Conservation (phyloP, 2,888 invertebrate species). For the Limnephilus marmoratus region DNA sequence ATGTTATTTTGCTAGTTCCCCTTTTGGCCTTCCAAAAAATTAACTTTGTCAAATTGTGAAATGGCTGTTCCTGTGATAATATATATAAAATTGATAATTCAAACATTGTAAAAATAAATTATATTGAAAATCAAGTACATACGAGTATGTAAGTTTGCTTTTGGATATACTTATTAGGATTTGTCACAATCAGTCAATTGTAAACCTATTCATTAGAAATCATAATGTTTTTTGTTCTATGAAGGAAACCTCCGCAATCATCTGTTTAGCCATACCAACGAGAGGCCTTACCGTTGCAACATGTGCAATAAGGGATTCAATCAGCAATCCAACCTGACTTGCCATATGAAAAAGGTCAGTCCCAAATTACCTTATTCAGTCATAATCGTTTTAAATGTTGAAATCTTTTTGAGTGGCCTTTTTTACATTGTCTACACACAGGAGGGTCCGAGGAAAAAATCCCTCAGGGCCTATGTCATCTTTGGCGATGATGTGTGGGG, state of each 20-base stretch:
- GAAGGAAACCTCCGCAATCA: conserved; percentile 87
- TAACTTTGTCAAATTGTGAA: background rate
- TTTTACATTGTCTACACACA: no score
- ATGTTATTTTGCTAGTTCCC: no score
- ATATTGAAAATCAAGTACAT: background rate
- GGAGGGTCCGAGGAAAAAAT: no score
- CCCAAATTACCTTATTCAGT: background rate
- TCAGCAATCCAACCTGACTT: conserved; percentile 88
- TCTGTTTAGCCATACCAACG: conserved; percentile 87
- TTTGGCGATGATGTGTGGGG: no score
- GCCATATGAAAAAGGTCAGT: conserved; percentile 84
- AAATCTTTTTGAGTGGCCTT: no score
- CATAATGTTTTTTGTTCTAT: background rate
- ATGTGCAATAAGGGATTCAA: conserved; percentile 87
- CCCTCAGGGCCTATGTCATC: no score
- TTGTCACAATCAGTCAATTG: no score
- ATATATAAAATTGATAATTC: background rate
- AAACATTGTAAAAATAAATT: background rate
- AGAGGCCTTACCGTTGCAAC: conserved; percentile 86
- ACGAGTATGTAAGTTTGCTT: no score
- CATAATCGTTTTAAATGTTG: background rate
- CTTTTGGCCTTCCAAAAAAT: background rate
- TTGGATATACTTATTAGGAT: background rate
- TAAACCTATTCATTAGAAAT: background rate
- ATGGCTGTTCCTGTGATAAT: background rate